phyloP scores from a whole-genome alignment of 2,888 invertebrate species.

The Aspidapion aeneum region DNA sequence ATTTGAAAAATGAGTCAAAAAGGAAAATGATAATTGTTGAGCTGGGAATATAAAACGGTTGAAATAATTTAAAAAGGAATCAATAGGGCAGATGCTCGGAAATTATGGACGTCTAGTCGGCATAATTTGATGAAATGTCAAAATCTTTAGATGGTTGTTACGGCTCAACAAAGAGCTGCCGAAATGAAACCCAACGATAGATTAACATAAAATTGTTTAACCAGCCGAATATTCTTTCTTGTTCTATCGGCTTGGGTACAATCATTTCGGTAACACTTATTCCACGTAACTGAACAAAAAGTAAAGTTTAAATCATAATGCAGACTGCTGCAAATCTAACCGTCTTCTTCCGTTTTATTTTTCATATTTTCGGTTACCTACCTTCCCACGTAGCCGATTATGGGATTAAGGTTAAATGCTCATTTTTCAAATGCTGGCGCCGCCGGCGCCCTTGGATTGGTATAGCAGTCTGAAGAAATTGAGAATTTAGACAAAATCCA shows the following conservation, averaged over 20 bases:
- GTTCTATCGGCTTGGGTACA: slow-evolving; percentile 35
- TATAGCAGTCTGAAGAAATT: not conserved
- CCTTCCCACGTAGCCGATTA: slow-evolving; percentile 34
- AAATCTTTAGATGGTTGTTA: slow-evolving; percentile 19
- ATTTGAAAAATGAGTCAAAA: too few relatives aligned
- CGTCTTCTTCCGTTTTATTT: slow-evolving; percentile 28
- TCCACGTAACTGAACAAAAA: slow-evolving; percentile 40
- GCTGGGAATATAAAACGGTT: too few relatives aligned
- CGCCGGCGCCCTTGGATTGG: slow-evolving; percentile 11
- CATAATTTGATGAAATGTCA: slow-evolving; percentile 24
- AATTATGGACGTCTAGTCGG: not conserved
- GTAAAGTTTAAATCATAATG: slow-evolving; percentile 25
- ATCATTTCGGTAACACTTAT: slow-evolving; percentile 42
- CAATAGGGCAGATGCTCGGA: not conserved
- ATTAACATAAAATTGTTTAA: slow-evolving; percentile 34
- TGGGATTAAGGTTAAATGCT: slow-evolving; percentile 39
- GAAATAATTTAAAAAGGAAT: too few relatives aligned
- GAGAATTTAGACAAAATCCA: not conserved
- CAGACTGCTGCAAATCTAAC: not conserved
- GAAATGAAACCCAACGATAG: slow-evolving; percentile 33
- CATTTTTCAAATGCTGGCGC: slow-evolving; percentile 39
- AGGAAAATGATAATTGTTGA: too few relatives aligned
- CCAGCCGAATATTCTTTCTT: slow-evolving; percentile 35
- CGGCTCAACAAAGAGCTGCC: slow-evolving; percentile 29
- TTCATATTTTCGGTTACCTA: slow-evolving; percentile 30